These are phyloP conservation scores for Physeter macrocephalus DNA, from an alignment of 2,113 vertebrate species.

Conservation along the genomic window DNA sequence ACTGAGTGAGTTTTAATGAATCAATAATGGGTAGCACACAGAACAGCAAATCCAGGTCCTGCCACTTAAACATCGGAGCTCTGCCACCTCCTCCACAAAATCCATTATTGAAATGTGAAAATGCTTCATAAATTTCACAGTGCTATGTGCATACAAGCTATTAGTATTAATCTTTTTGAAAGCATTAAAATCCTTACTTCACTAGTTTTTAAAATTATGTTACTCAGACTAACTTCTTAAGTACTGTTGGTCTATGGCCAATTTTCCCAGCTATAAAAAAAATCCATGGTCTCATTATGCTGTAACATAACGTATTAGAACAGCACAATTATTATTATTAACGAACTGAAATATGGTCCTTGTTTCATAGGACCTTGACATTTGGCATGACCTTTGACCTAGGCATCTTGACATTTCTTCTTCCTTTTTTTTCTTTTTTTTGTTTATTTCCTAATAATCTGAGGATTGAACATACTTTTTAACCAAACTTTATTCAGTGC, in stretches of 20 bases:
- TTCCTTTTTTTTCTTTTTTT: background rate
- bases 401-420: background rate
- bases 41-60: background rate
- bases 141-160: background rate
- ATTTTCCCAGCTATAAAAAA: background rate
- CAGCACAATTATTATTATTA: background rate
- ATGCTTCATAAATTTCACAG: background rate
- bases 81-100: background rate
- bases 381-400: too few species aligned
- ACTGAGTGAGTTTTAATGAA: background rate
- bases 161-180: background rate
- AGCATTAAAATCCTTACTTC: conserved; percentile 3
- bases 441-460: background rate
- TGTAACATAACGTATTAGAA: background rate
- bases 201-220: background rate
- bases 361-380: too few species aligned
- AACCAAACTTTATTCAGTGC: background rate
- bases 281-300: background rate
- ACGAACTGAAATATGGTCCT: background rate
- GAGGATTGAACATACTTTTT: background rate
- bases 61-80: background rate
- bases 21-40: background rate
- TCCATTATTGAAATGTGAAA: background rate
- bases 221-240: background rate
- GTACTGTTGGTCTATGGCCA: background rate